Conservation (phyloP, 2,888 invertebrate genomes). For the Amaurobius ferox region DNA sequence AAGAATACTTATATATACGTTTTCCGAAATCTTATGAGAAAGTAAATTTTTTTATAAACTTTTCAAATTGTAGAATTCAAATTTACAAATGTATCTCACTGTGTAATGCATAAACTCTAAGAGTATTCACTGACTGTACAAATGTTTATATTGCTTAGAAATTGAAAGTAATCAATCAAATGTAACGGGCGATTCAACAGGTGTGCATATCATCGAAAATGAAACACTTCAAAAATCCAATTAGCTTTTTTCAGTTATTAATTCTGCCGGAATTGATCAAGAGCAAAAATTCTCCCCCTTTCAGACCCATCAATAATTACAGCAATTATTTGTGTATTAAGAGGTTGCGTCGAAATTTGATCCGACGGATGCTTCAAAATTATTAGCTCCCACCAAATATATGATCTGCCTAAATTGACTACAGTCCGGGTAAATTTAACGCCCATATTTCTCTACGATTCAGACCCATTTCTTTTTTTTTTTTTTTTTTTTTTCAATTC, state of each 20-base stretch:
- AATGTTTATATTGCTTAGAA: too few relatives aligned
- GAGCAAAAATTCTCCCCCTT: neutral
- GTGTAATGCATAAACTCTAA: too few relatives aligned
- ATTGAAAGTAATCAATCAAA: too few relatives aligned
- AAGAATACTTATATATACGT: too few relatives aligned
- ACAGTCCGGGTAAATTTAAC: slow-evolving; percentile 55
- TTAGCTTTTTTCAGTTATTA: neutral
- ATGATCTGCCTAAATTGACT: slow-evolving; percentile 58
- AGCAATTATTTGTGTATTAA: slow-evolving; percentile 36
- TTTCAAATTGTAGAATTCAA: too few relatives aligned
- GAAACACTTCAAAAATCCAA: neutral
- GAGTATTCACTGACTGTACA: too few relatives aligned
- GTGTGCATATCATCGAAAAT: neutral
- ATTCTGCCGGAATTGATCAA: neutral
- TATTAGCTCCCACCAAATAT: slow-evolving; percentile 44
- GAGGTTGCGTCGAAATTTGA: slow-evolving; percentile 21
- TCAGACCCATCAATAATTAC: slow-evolving; percentile 10
- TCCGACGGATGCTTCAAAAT: slow-evolving; percentile 31
- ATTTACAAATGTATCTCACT: too few relatives aligned
- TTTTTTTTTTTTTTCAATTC: slow-evolving; percentile 34
- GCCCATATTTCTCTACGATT: slow-evolving; percentile 41
- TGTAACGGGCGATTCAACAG: neutral
- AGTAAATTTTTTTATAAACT: too few relatives aligned
- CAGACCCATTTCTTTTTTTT: slow-evolving; percentile 40
- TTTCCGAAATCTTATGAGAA: too few relatives aligned